phyloP scores from a whole-genome alignment of 2,888 invertebrate species.

The Ecliptopera silaceata region DNA sequence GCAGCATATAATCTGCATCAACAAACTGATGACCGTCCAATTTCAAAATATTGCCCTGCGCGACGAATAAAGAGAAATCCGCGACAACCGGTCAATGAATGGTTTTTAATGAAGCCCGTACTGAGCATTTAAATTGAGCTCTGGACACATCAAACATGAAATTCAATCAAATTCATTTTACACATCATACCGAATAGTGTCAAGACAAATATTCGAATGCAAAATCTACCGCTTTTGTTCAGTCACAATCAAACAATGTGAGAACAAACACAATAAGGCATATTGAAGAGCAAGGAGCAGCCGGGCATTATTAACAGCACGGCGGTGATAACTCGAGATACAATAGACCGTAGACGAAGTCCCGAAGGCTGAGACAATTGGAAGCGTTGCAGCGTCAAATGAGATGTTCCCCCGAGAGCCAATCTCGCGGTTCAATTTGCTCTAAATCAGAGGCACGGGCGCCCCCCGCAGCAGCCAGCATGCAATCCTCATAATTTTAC shows the following conservation, averaged over 20 bases:
- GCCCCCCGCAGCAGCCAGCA: constrained; percentile 42
- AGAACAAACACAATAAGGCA: constrained; percentile 44
- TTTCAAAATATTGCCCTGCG: constrained; percentile 49
- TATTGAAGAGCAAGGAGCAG: constrained; percentile 40
- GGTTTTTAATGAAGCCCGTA: constrained; percentile 36
- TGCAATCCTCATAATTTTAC: constrained; percentile 54
- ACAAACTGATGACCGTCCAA: constrained; percentile 54
- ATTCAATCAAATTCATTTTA: constrained; percentile 22
- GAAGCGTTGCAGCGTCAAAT: constrained; percentile 76
- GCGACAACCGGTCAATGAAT: constrained; percentile 41
- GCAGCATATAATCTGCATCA: constrained; percentile 65
- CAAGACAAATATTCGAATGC: constrained; percentile 6
- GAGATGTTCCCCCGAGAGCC: constrained; percentile 71
- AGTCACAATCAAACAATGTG: constrained; percentile 33
- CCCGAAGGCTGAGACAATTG: constrained; percentile 72
- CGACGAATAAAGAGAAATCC: constrained; percentile 39
- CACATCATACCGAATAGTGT: constrained; percentile 17
- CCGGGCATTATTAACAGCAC: constrained; percentile 49
- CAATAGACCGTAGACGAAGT: constrained; percentile 58
- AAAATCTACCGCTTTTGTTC: constrained; percentile 32
- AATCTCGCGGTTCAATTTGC: constrained; percentile 78
- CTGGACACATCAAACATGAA: constrained; percentile 34
- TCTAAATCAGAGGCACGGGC: constrained; percentile 69
- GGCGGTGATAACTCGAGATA: constrained; percentile 52
- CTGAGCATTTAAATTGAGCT: constrained; percentile 35